Base-by-base conservation (phyloP, 2,888 invertebrate species). In the Aphelenchoides bicaudatus region DNA sequence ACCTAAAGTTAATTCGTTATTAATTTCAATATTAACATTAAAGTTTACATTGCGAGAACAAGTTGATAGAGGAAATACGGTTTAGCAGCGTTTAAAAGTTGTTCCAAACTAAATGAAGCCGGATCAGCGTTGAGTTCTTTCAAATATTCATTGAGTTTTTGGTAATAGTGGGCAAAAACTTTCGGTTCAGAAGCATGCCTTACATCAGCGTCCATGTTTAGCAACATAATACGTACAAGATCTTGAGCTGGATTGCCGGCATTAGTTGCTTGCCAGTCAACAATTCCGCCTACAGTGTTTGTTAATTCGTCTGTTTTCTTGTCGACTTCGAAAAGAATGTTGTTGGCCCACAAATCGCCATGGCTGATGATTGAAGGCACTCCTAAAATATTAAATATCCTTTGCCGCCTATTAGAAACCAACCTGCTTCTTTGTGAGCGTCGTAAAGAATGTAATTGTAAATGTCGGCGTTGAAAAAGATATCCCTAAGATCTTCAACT, bases 211-310 rank as follows among this genome's bases (percentile, higher is more conserved):
- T 31, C 31, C 19, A 31, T 34, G 25, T 51, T 51, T 23, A 51
- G 16, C 19, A 51, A 21, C 47, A 51, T 31, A 27, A 51, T 23
- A 30, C 52, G 52, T 25, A 51, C 52, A 13, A 51, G 51, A 34
- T 51, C 52, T 51, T 51, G 52, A 16, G 52, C 25, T 21, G 52
- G 52, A 25, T 51, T 51, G 2, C 52, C 52, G 19, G 38, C 34
- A 51, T 34, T 51, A 6, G 37, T 23, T 10, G 21, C 37, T 30
- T 51, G 52, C 52, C 52, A 51, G 25, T 51, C 52, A 28, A 51
- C 39, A 6, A 51, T 21, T 21, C 37, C 52, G 2, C 37, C 2
- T 16, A 51, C 39, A 8, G 16, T 8, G 23, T 43, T 21, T 25
- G 43, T 43, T 19, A 43, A 8, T n/a, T 43, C 43, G 10, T 25